Evolutionary conservation across 2,888 invertebrate genomes (phyloP), one percentile per base, ranked within the genome.

Genomic region (Ophioninae sp.): DNA sequence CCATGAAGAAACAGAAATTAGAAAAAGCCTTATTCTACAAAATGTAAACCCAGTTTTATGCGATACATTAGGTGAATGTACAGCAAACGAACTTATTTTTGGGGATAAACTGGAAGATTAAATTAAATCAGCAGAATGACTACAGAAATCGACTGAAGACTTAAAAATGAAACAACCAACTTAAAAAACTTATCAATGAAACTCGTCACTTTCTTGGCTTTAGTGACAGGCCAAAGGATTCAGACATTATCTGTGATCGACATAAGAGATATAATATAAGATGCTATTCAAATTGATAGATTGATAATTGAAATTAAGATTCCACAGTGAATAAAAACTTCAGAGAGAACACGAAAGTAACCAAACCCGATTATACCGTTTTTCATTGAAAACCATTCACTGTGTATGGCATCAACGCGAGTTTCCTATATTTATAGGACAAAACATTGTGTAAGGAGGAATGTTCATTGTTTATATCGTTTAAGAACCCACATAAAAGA

Each of bases 291-390:
- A n/a, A n/a, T n/a, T n/a, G n/a, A n/a, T n/a, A n/a, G n/a, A n/a
- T 7, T 17, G 41, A 56, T 1, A 8, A 59, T 73, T 23, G 65
- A 74, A 37, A 79, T 50, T 41, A 79, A 74, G 44, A 73, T 79
- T 20, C 39, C 59, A 10, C 65, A 73, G 50, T n/a, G 67, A 20
- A 65, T 73, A 6, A 73, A 73, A 23, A 79, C 73, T 39, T 70
- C 64, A 20, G 21, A 64, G 20, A n/a, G 13, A 21, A 50, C 21
- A 10, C 44, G 50, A 20, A 37, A 17, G 7, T 64, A 79, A 30
- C 70, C 72, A 13, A 69, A 39, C 62, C 37, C 41, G 7, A 41
- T 79, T 3, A 20, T 86, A n/a, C 44, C 83, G 13, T 79, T 85
- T 17, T 82, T 74, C n/a, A 41, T 44, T n/a, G 39, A 67, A 7